Evolutionary conservation across 2,797 vertebrate genomes (phyloP).

Genomic region (Myiothlypis coronata): DNA sequence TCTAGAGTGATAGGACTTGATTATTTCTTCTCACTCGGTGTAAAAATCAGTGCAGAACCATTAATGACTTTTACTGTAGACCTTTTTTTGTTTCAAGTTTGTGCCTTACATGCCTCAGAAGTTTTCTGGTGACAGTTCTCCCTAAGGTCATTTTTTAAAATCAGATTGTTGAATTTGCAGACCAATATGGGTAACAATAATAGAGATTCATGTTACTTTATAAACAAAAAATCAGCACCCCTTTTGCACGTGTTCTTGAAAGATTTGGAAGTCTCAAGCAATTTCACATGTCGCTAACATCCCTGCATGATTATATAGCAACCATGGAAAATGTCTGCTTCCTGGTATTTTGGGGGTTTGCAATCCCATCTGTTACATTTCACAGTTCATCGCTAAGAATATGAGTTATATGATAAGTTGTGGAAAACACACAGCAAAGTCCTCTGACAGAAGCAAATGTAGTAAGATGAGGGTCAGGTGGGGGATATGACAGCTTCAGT

Average conservation of each 20-base stretch:
- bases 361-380: slow-evolving; percentile 67
- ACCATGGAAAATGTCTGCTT: slow-evolving; percentile 60
- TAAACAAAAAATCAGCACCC: slow-evolving; percentile 42
- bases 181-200: background rate
- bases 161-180: background rate
- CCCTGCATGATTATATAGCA: slow-evolving; percentile 45
- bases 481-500: slow-evolving; percentile 38
- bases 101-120: background rate
- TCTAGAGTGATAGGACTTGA: background rate
- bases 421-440: slow-evolving; percentile 46
- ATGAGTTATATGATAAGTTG: slow-evolving; percentile 54
- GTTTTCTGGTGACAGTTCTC: background rate
- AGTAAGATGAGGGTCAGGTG: slow-evolving; percentile 18
- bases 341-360: slow-evolving; percentile 46
- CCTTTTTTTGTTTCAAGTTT: background rate
- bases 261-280: slow-evolving; percentile 39
- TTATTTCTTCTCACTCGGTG: background rate
- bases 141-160: background rate
- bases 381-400: slow-evolving; percentile 62
- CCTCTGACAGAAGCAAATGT: slow-evolving; percentile 56
- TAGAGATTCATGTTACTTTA: background rate
- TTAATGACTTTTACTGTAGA: background rate
- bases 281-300: slow-evolving; percentile 58
- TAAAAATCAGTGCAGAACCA: background rate
- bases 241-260: slow-evolving; percentile 32